Conservation (phyloP, 2,113 vertebrate genomes). For the Ictalurus furcatus region DNA sequence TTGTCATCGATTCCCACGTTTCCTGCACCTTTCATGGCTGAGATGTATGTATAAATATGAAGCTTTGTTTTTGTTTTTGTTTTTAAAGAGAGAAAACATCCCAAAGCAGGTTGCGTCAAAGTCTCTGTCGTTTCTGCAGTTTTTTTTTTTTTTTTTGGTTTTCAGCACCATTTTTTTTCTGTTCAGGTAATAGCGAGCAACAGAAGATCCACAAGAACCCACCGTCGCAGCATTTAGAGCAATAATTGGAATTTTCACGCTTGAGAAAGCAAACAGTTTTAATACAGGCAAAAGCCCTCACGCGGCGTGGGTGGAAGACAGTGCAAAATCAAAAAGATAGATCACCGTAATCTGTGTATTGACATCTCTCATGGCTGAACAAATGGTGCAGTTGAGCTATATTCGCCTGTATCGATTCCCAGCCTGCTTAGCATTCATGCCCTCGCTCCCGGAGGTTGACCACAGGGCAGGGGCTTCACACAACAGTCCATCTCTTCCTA, state of each 20-base stretch:
- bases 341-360: constrained; percentile 97
- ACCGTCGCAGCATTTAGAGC: constrained; percentile 80
- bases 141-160: background rate
- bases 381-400: constrained; percentile 97
- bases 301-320: constrained; percentile 82
- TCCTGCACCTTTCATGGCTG: constrained; percentile 25
- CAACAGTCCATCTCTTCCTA: constrained; percentile 72
- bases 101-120: constrained; percentile 24
- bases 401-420: constrained; percentile 92
- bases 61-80: background rate
- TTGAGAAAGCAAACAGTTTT: constrained; percentile 88
- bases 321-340: constrained; percentile 94
- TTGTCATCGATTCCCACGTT: constrained; percentile 39
- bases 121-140: background rate
- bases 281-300: constrained; percentile 84
- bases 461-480: constrained; percentile 81
- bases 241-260: constrained; percentile 92
- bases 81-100: background rate
- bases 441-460: constrained; percentile 82
- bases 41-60: constrained; percentile 23
- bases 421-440: constrained; percentile 92
- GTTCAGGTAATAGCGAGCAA: constrained; percentile 59
- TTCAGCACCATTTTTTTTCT: background rate
- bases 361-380: constrained; percentile 96
- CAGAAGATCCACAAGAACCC: constrained; percentile 46